Evolutionary conservation across 2,113 vertebrate species (phyloP).

Genomic region (Bubo bubo): DNA sequence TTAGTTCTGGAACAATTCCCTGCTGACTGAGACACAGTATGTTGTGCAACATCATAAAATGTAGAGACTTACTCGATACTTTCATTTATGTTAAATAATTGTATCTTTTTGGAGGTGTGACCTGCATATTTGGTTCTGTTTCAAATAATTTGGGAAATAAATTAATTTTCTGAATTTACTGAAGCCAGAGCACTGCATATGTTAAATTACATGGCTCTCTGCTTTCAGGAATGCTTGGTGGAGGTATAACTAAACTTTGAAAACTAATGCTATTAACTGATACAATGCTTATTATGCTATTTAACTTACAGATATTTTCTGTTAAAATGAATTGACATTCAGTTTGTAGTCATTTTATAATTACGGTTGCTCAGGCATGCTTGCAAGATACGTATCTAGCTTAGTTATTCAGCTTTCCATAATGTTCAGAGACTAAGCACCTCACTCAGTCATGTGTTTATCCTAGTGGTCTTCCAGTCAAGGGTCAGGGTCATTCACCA

Average conservation of each 20-base stretch:
- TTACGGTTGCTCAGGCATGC: not conserved
- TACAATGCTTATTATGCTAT: not conserved
- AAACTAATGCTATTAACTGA: not conserved
- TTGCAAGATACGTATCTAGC: not conserved
- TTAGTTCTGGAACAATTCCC: not conserved
- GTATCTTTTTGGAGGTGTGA: not conserved
- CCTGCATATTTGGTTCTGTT: not conserved
- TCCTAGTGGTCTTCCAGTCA: not conserved
- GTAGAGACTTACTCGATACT: not conserved
- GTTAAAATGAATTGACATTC: not conserved
- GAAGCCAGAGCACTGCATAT: not conserved
- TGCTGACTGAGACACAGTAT: not conserved
- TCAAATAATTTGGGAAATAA: not conserved
- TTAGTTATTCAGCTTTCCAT: not conserved
- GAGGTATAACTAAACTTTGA: not conserved
- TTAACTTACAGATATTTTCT: not conserved
- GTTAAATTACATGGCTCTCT: not conserved
- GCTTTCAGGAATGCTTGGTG: not conserved
- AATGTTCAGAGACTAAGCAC: not conserved
- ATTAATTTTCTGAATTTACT: not conserved
- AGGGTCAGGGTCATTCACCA: not conserved
- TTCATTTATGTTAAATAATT: not conserved
- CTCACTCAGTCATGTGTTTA: not conserved
- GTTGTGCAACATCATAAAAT: not conserved
- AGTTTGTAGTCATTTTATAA: not conserved